Evolutionary conservation across 2,113 vertebrate genomes (phyloP).

Genomic region (Fregetta grallaria): DNA sequence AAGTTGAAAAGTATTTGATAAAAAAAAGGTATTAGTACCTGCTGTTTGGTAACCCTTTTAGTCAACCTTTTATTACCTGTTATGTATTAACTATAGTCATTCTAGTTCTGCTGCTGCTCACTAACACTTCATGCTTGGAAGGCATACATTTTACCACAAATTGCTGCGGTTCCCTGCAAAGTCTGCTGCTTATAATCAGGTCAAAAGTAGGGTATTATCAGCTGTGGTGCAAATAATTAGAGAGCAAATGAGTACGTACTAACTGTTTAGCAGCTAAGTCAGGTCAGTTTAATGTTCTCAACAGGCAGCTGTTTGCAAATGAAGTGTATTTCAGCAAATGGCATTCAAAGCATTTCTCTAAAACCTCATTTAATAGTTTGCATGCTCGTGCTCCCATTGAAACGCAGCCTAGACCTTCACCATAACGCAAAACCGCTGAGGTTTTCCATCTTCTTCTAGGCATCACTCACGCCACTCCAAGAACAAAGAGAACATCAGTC

Average conservation of each 20-base stretch:
- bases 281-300: background rate
- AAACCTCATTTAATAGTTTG: background rate
- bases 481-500: too few relatives aligned
- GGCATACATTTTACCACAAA: background rate
- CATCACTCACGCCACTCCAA: fast-evolving
- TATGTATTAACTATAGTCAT: background rate
- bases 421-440: fast-evolving
- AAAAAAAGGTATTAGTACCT: background rate
- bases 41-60: background rate
- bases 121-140: background rate
- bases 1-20: background rate
- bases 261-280: background rate
- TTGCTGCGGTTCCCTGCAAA: background rate
- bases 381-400: background rate
- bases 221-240: background rate
- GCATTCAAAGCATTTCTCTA: background rate
- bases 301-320: background rate
- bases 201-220: constrained; percentile 15
- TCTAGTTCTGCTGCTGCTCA: background rate
- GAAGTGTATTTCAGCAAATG: background rate
- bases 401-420: background rate
- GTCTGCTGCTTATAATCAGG: background rate
- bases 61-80: background rate
- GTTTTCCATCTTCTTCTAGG: background rate
- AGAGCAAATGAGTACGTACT: background rate